phyloP scores from a whole-genome alignment of 2,797 vertebrate genomes.

The Stomatorhinus walkeri region DNA sequence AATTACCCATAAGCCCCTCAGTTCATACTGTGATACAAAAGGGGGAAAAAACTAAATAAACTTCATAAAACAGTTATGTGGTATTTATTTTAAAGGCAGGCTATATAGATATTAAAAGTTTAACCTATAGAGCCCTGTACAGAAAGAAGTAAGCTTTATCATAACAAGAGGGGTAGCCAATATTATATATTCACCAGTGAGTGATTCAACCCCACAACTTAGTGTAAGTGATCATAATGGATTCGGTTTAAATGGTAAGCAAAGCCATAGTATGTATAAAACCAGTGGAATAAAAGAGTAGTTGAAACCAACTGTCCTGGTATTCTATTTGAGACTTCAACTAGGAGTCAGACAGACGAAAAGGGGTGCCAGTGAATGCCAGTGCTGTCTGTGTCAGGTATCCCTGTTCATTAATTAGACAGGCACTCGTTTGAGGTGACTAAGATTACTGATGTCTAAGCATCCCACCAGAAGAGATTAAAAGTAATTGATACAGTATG shows the following conservation, averaged over 20 bases:
- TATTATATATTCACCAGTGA: background rate
- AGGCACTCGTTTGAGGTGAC: background rate
- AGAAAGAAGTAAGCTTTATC: background rate
- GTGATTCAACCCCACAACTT: background rate
- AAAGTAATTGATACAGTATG: conserved; percentile 5
- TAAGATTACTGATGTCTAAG: conserved; percentile 5
- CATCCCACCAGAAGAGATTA: background rate
- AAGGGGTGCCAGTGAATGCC: background rate
- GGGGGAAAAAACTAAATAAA: background rate
- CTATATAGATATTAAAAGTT: background rate
- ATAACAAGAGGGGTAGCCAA: background rate
- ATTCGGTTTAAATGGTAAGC: background rate
- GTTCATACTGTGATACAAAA: background rate
- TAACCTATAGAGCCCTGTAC: background rate
- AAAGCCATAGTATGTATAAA: background rate
- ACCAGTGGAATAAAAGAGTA: background rate
- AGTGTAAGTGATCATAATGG: background rate
- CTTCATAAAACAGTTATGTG: background rate
- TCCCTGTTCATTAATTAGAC: conserved; percentile 7
- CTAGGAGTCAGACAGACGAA: background rate
- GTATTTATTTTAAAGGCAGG: background rate
- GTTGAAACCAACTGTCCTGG: background rate
- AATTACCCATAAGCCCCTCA: background rate
- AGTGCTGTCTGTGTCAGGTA: background rate
- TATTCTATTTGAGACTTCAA: background rate